Base-by-base conservation (phyloP, 2,888 invertebrate species). In the Dyspetes luteomarginatus region DNA sequence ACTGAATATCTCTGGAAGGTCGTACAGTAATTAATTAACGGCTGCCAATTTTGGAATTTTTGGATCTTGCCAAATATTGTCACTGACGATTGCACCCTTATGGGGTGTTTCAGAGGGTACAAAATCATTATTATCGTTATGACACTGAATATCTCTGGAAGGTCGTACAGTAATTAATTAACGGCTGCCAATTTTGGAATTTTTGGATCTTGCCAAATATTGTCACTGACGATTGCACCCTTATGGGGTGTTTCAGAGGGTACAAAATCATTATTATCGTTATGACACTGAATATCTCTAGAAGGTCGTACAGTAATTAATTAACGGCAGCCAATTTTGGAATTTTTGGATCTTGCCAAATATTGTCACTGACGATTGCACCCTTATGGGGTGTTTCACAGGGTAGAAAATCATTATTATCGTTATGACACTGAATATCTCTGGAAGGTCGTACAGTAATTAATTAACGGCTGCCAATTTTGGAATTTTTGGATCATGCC, bases 301-400 rank as follows among this genome's bases (percentile, higher is more conserved):
- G 4, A 26, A 22, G 26, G 26, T 50, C 24, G 5, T 55, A 15
- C 22, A 48, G 41, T 56, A 60, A 68, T 68, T 52, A 30, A 58
- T 75, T 75, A 68, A 55, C 30, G 60, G 19, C 4, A 17, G 28
- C 19, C 60, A 50, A 71, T 71, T 71, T 60, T 45, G 67, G n/a
- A n/a, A n/a, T n/a, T n/a, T n/a, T n/a, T n/a, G n/a, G n/a, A n/a
- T n/a, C n/a, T n/a, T n/a, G n/a, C n/a, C n/a, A n/a, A n/a, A n/a
- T n/a, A n/a, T n/a, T n/a, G n/a, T n/a, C n/a, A n/a, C n/a, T n/a
- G n/a, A n/a, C n/a, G n/a, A n/a, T n/a, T n/a, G n/a, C n/a, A n/a
- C n/a, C n/a, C n/a, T n/a, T n/a, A n/a, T n/a, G 12, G 36, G 12
- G 36, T 36, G 36, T 36, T 36, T 36, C 36, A 36, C 36, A 36